Percentiles rank a stretch among this genome's conserved stretches.
These are phyloP conservation scores for Anneissia japonica DNA, from an alignment of 35 echinoderm and acorn worm species.

Conservation along the genomic window DNA sequence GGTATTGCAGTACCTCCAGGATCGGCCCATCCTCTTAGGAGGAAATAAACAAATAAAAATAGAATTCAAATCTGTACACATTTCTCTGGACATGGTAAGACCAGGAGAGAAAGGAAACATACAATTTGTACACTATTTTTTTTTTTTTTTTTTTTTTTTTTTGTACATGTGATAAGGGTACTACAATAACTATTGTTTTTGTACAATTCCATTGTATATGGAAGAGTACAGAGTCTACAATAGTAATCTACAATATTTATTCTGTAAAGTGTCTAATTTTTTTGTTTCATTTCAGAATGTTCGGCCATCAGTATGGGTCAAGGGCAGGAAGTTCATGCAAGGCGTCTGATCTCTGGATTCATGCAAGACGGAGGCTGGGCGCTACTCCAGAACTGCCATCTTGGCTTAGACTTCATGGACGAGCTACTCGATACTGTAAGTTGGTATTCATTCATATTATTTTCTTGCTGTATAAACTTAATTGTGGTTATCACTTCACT, in stretches of 20 bases:
- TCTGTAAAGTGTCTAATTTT: too few relatives aligned
- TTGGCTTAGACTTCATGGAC: constrained; percentile 91
- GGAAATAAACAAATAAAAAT: too few relatives aligned
- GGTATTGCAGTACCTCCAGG: too few relatives aligned
- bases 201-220: not conserved
- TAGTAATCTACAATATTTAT: too few relatives aligned
- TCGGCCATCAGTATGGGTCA: constrained; percentile 98
- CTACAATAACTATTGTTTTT: not conserved
- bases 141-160: not conserved
- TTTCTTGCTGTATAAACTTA: too few relatives aligned
- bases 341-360: constrained; percentile 55
- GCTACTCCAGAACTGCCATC: constrained; percentile 95
- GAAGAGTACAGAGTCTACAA: too few relatives aligned
- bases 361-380: constrained; percentile 92
- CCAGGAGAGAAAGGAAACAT: too few relatives aligned
- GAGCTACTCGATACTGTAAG: constrained; percentile 89
- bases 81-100: too few relatives aligned
- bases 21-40: too few relatives aligned
- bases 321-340: constrained; percentile 91
- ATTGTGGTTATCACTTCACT: too few relatives aligned
- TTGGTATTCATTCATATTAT: not conserved
- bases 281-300: constrained; percentile 34
- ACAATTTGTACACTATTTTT: too few relatives aligned
- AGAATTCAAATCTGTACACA: too few relatives aligned
- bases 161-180: not conserved